A percentile compares a stretch with the other conserved stretches of the same genome.
Conservation (phyloP, 2,888 invertebrate species). For the Chalcosyrphus nemorum region DNA sequence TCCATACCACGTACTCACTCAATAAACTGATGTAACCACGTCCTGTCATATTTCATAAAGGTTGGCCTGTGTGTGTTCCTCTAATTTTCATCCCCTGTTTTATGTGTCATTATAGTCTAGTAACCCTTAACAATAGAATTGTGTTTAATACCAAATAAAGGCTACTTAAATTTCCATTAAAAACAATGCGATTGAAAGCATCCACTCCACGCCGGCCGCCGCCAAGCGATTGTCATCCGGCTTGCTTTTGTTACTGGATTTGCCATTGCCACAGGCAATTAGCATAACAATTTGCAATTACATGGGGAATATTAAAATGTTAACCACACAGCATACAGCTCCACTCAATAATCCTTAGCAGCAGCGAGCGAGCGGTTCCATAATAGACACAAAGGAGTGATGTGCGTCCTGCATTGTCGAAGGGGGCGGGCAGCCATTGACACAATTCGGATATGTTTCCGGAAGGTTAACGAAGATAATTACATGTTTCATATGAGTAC, state of each 20-base stretch:
- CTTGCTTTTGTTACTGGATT: constrained; percentile 55
- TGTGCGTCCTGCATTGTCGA: neutral
- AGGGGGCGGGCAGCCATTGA: constrained; percentile 17
- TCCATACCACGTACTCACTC: neutral
- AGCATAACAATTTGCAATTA: constrained; percentile 71
- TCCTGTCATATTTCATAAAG: neutral
- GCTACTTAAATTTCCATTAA: constrained; percentile 46
- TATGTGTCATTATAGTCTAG: neutral
- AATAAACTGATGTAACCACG: neutral
- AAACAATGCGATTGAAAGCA: constrained; percentile 19
- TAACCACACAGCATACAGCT: constrained; percentile 49
- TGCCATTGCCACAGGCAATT: constrained; percentile 57
- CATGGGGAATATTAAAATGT: constrained; percentile 67
- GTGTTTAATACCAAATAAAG: constrained; percentile 35
- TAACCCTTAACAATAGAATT: constrained; percentile 28
- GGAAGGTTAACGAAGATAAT: constrained; percentile 49
- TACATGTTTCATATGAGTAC: constrained; percentile 32
- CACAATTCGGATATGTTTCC: constrained; percentile 27
- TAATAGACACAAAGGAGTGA: constrained; percentile 2
- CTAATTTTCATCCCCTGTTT: neutral
- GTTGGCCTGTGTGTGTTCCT: neutral
- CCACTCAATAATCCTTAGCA: constrained; percentile 44
- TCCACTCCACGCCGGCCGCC: neutral
- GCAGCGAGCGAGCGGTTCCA: too few relatives aligned
- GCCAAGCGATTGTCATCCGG: constrained; percentile 8